Conservation (phyloP, 2,888 invertebrate genomes). For the Drosophila atroscutellata region DNA sequence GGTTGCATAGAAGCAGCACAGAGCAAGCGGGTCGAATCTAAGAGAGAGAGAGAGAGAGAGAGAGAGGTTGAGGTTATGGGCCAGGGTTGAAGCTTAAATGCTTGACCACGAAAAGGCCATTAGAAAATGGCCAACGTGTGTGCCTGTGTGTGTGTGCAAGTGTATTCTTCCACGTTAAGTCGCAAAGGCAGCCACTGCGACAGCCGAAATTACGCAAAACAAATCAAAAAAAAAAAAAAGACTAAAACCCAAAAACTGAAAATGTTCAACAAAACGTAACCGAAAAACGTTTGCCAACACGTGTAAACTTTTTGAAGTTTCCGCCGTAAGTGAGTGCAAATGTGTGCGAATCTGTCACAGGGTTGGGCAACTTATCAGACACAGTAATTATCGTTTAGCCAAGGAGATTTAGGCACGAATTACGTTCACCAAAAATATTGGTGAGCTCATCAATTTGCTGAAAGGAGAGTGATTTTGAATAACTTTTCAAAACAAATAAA, state of each 20-base stretch:
- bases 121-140: conserved; percentile 63
- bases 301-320: conserved; percentile 65
- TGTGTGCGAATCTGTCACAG: conserved; percentile 40
- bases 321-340: conserved; percentile 38
- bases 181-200: conserved; percentile 56
- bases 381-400: conserved; percentile 44
- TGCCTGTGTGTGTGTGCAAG: conserved; percentile 12
- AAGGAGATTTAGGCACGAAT: conserved; percentile 29
- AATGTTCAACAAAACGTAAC: conserved; percentile 42
- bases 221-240: conserved; percentile 20
- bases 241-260: conserved; percentile 16
- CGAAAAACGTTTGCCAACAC: conserved; percentile 72
- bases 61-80: conserved; percentile 52
- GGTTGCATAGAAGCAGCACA: conserved; percentile 69
- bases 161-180: conserved; percentile 34
- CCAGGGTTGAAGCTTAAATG: conserved; percentile 71
- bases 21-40: conserved; percentile 35
- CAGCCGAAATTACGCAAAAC: conserved; percentile 71
- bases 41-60: conserved; percentile 2
- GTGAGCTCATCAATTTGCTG: conserved; percentile 5
- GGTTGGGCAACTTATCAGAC: conserved; percentile 33
- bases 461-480: conserved; percentile 5
- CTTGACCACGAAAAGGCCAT: conserved; percentile 80
- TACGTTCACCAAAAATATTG: conserved; percentile 10
- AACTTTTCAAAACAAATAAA: conserved; percentile 13